Conservation (phyloP, 2,888 invertebrate genomes). For the Erynnis tages region DNA sequence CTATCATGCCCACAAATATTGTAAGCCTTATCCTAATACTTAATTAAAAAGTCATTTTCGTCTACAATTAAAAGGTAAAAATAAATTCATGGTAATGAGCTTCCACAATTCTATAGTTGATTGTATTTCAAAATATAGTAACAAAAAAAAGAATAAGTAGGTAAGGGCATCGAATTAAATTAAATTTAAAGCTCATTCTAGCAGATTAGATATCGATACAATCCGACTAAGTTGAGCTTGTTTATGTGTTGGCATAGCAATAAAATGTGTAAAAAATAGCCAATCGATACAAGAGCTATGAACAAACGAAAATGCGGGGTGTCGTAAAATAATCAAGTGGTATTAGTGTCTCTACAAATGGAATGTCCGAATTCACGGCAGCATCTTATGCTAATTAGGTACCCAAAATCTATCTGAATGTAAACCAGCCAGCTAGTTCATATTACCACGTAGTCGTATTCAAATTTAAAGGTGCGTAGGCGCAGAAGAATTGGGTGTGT, state of each 20-base stretch:
- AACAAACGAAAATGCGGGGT: slow-evolving; percentile 46
- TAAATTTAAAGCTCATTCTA: slow-evolving; percentile 41
- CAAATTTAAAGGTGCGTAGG: slow-evolving; percentile 69
- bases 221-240: slow-evolving; percentile 48
- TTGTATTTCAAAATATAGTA: not conserved
- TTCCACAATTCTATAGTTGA: not conserved
- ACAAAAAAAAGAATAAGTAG: not conserved
- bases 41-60: too few species aligned
- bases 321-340: slow-evolving; percentile 63
- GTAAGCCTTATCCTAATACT: too few species aligned
- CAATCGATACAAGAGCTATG: slow-evolving; percentile 43
- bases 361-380: slow-evolving; percentile 54
- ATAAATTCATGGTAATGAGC: not conserved
- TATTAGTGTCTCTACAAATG: slow-evolving; percentile 65
- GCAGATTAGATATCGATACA: slow-evolving; percentile 52
- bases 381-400: slow-evolving; percentile 67
- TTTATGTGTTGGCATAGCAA: slow-evolving; percentile 59
- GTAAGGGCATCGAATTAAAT: slow-evolving; percentile 10
- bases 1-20: too few species aligned
- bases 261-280: slow-evolving; percentile 63
- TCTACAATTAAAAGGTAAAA: too few species aligned
- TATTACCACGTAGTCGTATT: slow-evolving; percentile 55
- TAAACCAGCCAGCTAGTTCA: slow-evolving; percentile 48
- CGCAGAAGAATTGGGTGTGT: slow-evolving; percentile 62
- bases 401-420: slow-evolving; percentile 44